Conservation (phyloP, 2,888 invertebrate genomes). For the Glyphotaelius pellucidus region DNA sequence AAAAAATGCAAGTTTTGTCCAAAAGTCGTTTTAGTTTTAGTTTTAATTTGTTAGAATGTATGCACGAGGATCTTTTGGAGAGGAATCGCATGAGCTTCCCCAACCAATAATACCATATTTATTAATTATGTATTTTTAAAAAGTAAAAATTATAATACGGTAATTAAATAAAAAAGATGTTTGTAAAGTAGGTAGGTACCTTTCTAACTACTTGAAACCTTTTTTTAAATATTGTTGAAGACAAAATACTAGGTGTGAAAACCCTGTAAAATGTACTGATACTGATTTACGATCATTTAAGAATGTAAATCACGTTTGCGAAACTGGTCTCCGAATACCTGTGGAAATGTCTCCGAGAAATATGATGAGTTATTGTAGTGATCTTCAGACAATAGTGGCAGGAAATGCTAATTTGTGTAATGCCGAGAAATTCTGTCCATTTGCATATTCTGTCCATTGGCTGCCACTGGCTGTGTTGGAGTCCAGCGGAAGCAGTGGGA, state of each 20-base stretch:
- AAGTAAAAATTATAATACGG: too few species aligned
- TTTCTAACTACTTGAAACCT: too few species aligned
- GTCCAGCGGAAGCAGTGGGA: conserved; percentile 8
- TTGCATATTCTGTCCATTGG: background rate
- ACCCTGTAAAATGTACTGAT: background rate
- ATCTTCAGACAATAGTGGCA: conserved; percentile 47
- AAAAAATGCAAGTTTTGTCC: too few species aligned
- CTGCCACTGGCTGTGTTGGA: background rate
- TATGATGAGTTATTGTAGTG: conserved; percentile 8
- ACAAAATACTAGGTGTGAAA: background rate
- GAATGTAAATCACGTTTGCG: background rate
- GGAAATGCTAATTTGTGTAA: conserved; percentile 50
- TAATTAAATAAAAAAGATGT: too few species aligned
- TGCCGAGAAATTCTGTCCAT: conserved; percentile 7
- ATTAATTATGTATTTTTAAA: too few species aligned
- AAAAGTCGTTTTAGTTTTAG: too few species aligned
- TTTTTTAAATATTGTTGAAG: too few species aligned
- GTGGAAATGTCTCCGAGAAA: conserved; percentile 29
- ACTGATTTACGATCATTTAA: background rate
- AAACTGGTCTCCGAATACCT: background rate
- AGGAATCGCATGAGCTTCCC: too few species aligned
- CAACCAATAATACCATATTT: too few species aligned
- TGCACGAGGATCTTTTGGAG: too few species aligned
- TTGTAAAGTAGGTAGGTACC: too few species aligned
- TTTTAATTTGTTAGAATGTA: too few species aligned